These are phyloP conservation scores for Elegia similella DNA, from an alignment of 2,888 invertebrate species.

Conservation along the genomic window DNA sequence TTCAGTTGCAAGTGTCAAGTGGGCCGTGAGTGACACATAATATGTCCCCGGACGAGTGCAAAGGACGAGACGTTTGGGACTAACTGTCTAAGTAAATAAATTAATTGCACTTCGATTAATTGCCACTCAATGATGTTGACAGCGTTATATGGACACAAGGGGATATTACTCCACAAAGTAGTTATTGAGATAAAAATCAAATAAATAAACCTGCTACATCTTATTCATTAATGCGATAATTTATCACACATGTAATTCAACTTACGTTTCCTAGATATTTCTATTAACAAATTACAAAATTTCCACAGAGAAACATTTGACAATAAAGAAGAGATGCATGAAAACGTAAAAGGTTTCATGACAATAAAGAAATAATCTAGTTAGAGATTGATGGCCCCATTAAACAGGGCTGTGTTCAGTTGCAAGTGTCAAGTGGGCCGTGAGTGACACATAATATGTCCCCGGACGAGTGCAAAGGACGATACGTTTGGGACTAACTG, in stretches of 20 bases:
- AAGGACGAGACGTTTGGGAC: conserved; percentile 5
- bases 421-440: conserved; percentile 14
- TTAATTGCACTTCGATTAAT: conserved; percentile 1
- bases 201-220: no score
- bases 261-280: no score
- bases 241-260: no score
- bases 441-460: conserved; percentile 12
- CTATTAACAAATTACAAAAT: no score
- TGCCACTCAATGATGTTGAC: conserved; percentile 6
- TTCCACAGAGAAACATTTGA: no score
- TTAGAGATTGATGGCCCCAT: conserved; percentile 3
- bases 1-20: conserved; percentile 15
- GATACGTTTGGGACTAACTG: conserved; percentile 1
- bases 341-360: no score
- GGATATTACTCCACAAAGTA: not conserved
- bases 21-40: conserved; percentile 5
- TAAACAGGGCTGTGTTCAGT: conserved; percentile 8
- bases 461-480: conserved; percentile 5
- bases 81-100: not conserved
- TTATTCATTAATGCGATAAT: no score
- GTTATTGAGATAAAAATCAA: no score
- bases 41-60: conserved; percentile 4
- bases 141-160: not conserved
- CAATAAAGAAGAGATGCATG: no score
- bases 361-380: no score